Base-by-base conservation (phyloP, 2,797 vertebrate species). In the Heterohyrax brucei region DNA sequence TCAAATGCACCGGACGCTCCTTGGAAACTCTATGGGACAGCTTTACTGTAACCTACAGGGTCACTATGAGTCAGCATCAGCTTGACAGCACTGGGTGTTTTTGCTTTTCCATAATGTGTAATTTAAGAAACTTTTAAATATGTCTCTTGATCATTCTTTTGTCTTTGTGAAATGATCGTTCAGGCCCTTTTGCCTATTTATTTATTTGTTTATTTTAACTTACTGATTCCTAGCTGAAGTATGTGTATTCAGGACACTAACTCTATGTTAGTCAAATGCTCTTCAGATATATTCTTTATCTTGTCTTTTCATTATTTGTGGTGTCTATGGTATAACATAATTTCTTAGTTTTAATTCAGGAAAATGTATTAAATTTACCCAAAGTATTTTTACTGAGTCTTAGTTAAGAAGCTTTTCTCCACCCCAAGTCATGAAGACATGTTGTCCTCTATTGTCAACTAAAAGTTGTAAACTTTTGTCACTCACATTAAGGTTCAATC, bases 401-500 rank as follows among this genome's bases (percentile, higher is more conserved):
- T 18, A 72, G 66, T 77, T 56, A 92, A 86, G 48, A 93, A 80
- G 76, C 61, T 2, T 24, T 95, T 79, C 28, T 83, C 13, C 64
- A 78, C 9, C 7, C 8, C 10, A 75, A 59, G 1, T 76, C n/a
- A 76, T 44, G 53, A 76, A 90, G 8, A 59, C 62, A 86, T 48
- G 33, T 75, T 75, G 10, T 68, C 3, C 75, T 80, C 62, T 24
- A 66, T 80, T 46, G 28, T 89, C 56, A 80, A 46, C n/a, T 33
- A 33, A 48, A 75, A 95, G 18, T 77, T n/a, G 1, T 21, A 66
- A 80, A 80, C 18, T 79, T 85, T 86, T 75, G 24, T 76, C 39
- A 95, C 26, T 10, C 26, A 81, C 16, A 81, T 89, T 84, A 61
- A 93, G 61, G 61, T 75, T 86, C 39, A 93, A 50, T 50, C 26